Evolutionary conservation across 2,797 vertebrate genomes (phyloP).

Genomic region (Karalla daura): DNA sequence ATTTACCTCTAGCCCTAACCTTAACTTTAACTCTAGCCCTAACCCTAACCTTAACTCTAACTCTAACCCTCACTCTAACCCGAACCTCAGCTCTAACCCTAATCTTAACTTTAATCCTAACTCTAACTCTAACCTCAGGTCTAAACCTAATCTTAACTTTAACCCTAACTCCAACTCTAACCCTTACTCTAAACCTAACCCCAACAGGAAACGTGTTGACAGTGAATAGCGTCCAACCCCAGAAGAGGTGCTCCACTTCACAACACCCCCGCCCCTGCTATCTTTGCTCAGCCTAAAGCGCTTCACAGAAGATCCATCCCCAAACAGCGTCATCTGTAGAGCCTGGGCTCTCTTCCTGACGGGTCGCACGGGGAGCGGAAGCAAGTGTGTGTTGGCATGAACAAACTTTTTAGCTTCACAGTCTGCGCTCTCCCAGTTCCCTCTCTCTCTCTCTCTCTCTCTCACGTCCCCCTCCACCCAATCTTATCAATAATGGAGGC

Average conservation of each 20-base stretch:
- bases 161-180: no score
- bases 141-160: no score
- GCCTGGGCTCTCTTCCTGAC: constrained; percentile 22
- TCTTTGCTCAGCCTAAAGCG: neutral
- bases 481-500: constrained; percentile 83
- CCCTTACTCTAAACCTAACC: no score
- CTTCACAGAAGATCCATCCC: constrained; percentile 13
- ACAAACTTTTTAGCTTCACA: constrained; percentile 35
- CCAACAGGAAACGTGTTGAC: neutral
- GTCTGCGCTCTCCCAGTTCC: constrained; percentile 26
- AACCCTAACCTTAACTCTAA: no score
- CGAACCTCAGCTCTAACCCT: no score
- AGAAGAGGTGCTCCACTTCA: neutral
- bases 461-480: constrained; percentile 29
- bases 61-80: no score
- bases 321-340: neutral
- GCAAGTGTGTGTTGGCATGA: constrained; percentile 26
- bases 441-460: no score
- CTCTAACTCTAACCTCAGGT: no score
- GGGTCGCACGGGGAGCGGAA: constrained; percentile 40
- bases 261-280: neutral
- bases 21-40: no score
- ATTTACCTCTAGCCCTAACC: no score
- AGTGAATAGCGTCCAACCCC: neutral
- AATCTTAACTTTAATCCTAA: no score